Conservation (phyloP, 2,113 vertebrate species). For the Bagarius yarrelli region DNA sequence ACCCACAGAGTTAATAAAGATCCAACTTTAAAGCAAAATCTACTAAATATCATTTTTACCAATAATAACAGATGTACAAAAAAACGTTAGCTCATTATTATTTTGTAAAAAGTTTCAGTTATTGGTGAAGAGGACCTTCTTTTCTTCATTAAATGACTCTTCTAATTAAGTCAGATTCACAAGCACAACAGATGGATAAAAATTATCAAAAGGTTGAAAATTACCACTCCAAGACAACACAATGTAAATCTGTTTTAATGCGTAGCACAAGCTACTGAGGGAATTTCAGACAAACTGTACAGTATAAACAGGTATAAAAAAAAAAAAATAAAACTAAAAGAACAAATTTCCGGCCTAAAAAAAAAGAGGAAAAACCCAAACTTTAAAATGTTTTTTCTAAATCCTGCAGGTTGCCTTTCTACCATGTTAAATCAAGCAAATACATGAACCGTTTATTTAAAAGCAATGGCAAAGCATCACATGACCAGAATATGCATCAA, state of each 20-base stretch:
- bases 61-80: too few relatives aligned
- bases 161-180: neutral
- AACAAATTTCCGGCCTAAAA: too few relatives aligned
- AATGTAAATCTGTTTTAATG: slow-evolving; percentile 14
- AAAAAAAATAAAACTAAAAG: neutral
- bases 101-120: too few relatives aligned
- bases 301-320: neutral
- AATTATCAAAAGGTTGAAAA: neutral
- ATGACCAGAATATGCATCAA: neutral
- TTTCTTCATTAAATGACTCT: neutral
- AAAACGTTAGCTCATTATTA: too few relatives aligned
- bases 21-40: too few relatives aligned
- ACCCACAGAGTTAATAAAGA: too few relatives aligned
- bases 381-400: neutral
- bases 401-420: too few relatives aligned
- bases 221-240: neutral
- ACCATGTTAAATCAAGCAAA: neutral
- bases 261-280: neutral
- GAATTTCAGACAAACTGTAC: slow-evolving; percentile 5
- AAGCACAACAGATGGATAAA: too few relatives aligned
- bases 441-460: neutral
- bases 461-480: neutral
- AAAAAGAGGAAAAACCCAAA: neutral
- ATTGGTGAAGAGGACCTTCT: too few relatives aligned
- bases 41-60: too few relatives aligned